These are phyloP conservation scores for Bursaphelenchus mucronatus DNA, from an alignment of 1,140 invertebrate species.

Conservation along the genomic window DNA sequence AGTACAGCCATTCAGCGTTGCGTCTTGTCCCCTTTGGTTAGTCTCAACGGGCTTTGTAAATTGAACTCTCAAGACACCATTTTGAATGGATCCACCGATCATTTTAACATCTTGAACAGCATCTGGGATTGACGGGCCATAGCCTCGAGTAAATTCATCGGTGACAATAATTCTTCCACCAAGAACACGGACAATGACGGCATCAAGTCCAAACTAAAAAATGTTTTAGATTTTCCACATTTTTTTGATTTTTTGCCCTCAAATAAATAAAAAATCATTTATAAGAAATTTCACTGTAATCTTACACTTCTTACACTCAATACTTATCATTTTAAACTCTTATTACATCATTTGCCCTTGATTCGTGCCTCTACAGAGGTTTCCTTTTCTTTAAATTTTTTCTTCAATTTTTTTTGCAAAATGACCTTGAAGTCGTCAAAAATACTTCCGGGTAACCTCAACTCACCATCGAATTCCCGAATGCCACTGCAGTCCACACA, in stretches of 20 bases:
- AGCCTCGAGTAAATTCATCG: conserved; percentile 37
- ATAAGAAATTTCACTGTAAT: too few relatives aligned
- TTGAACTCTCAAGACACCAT: conserved; percentile 30
- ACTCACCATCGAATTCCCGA: conserved; percentile 37
- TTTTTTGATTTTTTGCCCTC: conserved; percentile 2
- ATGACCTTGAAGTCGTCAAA: background rate
- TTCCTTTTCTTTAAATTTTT: background rate
- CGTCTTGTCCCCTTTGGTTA: conserved; percentile 14
- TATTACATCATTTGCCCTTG: background rate
- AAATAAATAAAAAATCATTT: background rate
- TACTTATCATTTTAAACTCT: background rate
- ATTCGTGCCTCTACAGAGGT: background rate
- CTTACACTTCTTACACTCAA: background rate
- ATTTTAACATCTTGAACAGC: conserved; percentile 22
- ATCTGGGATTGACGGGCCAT: conserved; percentile 30
- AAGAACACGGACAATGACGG: conserved; percentile 26
- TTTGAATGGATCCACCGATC: conserved; percentile 5
- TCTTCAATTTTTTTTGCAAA: conserved; percentile 1
- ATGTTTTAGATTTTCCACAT: conserved; percentile 10
- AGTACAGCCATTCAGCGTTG: conserved; percentile 25
- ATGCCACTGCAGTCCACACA: conserved; percentile 39
- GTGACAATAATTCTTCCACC: conserved; percentile 27
- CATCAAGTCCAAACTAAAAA: conserved; percentile 37
- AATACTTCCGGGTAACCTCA: background rate
- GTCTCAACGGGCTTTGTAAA: conserved; percentile 27